Base-by-base conservation (phyloP, 2,888 invertebrate genomes). In the Acholoe squamosa region DNA sequence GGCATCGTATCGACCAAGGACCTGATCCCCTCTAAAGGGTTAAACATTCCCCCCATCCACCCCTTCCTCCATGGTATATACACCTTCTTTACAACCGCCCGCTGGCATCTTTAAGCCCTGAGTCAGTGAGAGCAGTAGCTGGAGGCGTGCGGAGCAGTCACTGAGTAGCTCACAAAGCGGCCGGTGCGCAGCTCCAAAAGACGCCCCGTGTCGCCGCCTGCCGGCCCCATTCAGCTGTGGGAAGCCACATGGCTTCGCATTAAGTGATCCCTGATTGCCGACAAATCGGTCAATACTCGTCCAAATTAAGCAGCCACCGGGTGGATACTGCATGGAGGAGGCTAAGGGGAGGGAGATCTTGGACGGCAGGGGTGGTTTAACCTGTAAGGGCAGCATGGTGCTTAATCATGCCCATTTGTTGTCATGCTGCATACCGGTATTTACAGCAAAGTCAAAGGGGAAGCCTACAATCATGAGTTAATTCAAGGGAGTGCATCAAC, bases 181-280 rank as follows among this genome's bases (percentile, higher is more conserved):
- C 10, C 61, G 5, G 10, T 25, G 76, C 0, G 76, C 28, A 25
- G 28, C 25, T 16, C 76, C 25, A 0, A 80, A 80, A 80, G 80
- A 80, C 33, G 80, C 1, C 14, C 80, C 80, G 19, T 43, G 80
- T 86, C 52, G 54, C 54, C 28, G 54, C 86, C 25, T 28, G 22
- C 54, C 86, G 25, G n/a, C 7, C 54, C 31, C 54, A 28, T 86
- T 52, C 86, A 86, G 80, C 34, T 28, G 84, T 22, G 86, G 54
- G 86, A 86, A 86, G 86, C 86, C 86, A 86, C 86, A 86, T 86
- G 86, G 86, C 86, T 86, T 56, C 86, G 31, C 86, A 54, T 86
- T 86, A 86, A 86, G 86, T 56, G 52, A 52, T 86, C 86, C 56
- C 86, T 86, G 86, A 86, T 86, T 86, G 86, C 54, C 52, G 86